Evolutionary conservation across 1,140 invertebrate genomes (phyloP), one percentile per base, ranked within the genome.

Genomic region (Tetramorium parvispinum): DNA sequence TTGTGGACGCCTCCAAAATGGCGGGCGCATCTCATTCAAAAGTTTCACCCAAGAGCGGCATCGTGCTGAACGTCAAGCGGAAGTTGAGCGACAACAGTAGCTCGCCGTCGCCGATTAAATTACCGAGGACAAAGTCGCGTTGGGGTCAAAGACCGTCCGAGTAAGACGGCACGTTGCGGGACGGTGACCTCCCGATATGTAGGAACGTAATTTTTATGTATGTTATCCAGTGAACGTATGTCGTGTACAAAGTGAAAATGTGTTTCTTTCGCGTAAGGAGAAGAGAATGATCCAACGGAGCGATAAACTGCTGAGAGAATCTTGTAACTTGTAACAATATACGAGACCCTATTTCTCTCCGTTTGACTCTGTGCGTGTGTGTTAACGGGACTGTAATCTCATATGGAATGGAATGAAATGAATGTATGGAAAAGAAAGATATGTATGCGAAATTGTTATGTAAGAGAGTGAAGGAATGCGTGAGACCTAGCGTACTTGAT

Each of bases 61-160:
- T 94, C 18, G 92, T 94, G 8, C 8, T 94, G n/a, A 93, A 87
- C 81, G 89, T 94, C 3, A 94, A 94, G 49, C 90, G 94, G 2
- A 94, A 95, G 81, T 10, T 87, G 8, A 77, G 7, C 27, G 93
- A 94, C 0, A 92, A 94, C 4, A 53, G 27, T 49, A 75, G 68
- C 6, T 7, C 66, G 1, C 1, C 55, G 18, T 66, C 88, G 3
- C 79, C 92, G 0, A 55, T 51, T 1, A 94, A 94, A 85, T 32
- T 78, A 7, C 51, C 90, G 27, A 92, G 94, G 59, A 89, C 89
- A 68, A 94, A 95, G 46, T 95, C 94, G 10, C 91, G 94, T 21
- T 95, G 94, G 94, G 93, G 94, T 49, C 94, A 94, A 53, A 92
- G 92, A n/a, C 92, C 94, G 1, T 85, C 89, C 3, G 89, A 91